Percentiles rank a stretch among this genome's conserved stretches.
These are phyloP conservation scores for Morpho achilles DNA, from an alignment of 2,888 invertebrate genomes.

Conservation along the genomic window DNA sequence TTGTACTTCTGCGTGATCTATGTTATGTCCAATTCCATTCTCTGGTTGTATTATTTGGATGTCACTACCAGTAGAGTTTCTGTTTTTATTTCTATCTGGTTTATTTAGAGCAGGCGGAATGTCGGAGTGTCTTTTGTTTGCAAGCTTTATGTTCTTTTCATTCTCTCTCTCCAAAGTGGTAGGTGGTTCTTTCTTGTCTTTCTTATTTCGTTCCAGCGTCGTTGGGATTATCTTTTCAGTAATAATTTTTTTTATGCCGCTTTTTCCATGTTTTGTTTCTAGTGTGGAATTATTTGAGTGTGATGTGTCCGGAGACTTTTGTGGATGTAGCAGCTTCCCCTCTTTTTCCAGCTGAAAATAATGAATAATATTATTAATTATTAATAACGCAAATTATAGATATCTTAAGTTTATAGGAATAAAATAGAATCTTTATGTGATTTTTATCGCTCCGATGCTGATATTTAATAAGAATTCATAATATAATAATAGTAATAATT, in stretches of 20 bases:
- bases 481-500: too few species aligned
- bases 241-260: constrained; percentile 72
- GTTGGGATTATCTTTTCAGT: constrained; percentile 70
- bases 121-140: constrained; percentile 60
- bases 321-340: constrained; percentile 65
- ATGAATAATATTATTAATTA: constrained; percentile 9
- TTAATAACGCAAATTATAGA: too few species aligned
- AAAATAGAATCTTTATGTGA: too few species aligned
- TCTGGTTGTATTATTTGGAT: constrained; percentile 65
- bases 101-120: constrained; percentile 49
- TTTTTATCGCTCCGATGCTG: too few species aligned
- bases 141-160: constrained; percentile 67
- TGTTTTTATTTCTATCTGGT: constrained; percentile 60
- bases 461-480: too few species aligned
- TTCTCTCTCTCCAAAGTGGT: constrained; percentile 72
- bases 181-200: constrained; percentile 61
- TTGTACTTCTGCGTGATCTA: constrained; percentile 73
- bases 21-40: constrained; percentile 50
- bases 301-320: constrained; percentile 64
- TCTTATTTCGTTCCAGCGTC: constrained; percentile 69
- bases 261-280: constrained; percentile 67
- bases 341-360: constrained; percentile 74
- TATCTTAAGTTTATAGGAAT: too few species aligned
- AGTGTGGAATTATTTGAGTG: constrained; percentile 71
- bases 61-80: constrained; percentile 61